Conservation (phyloP, 1,140 invertebrate genomes). For the Gryllus bimaculatus region DNA sequence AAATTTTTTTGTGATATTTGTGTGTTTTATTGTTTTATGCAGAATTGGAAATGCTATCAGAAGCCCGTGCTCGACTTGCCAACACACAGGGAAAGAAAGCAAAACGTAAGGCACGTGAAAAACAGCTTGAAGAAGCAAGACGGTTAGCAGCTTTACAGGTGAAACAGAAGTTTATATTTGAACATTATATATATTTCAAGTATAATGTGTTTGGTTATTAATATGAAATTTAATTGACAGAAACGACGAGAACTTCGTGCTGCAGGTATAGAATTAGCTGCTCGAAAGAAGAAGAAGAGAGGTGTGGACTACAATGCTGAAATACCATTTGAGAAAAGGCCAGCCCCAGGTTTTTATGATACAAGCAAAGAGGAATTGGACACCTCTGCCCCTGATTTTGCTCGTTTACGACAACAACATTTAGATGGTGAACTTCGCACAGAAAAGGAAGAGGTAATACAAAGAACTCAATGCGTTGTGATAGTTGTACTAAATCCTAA, state of each 20-base stretch:
- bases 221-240: constrained; percentile 31
- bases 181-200: background rate
- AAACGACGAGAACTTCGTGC: constrained; percentile 93
- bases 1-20: background rate
- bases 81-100: constrained; percentile 99
- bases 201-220: background rate
- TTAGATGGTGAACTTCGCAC: constrained; percentile 82
- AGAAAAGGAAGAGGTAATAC: constrained; percentile 72
- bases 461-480: no score
- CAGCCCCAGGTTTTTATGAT: constrained; percentile 87
- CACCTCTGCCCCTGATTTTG: constrained; percentile 82
- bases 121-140: constrained; percentile 95
- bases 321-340: constrained; percentile 94
- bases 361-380: constrained; percentile 82
- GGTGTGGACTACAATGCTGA: constrained; percentile 97
- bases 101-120: constrained; percentile 96
- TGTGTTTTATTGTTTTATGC: constrained; percentile 31
- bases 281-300: constrained; percentile 62
- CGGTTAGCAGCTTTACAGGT: constrained; percentile 89
- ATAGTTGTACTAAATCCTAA: no score
- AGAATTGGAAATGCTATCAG: constrained; percentile 98
- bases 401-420: constrained; percentile 80
- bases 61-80: constrained; percentile 92
- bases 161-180: constrained; percentile 23
- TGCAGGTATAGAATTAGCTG: constrained; percentile 83